phyloP scores from a whole-genome alignment of 2,113 vertebrate species.

The Xenopus laevis region DNA sequence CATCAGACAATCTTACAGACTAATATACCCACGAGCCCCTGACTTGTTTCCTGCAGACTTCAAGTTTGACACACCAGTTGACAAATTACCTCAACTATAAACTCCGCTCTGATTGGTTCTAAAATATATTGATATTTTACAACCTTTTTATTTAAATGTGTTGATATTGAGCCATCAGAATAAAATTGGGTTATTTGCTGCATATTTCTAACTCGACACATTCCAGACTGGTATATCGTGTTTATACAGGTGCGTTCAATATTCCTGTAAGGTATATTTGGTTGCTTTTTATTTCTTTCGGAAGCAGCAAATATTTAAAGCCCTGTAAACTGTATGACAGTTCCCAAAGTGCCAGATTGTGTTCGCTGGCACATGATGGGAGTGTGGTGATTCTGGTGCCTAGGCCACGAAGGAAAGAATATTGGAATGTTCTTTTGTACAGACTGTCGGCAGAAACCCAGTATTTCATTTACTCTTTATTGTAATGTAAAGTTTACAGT shows the following conservation, averaged over 20 bases:
- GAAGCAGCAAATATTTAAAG: no score
- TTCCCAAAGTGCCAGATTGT: no score
- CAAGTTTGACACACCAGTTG: constrained; percentile 97
- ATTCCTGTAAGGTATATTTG: constrained; percentile 59
- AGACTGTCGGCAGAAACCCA: not conserved
- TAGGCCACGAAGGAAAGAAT: no score
- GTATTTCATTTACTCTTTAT: constrained; percentile 8
- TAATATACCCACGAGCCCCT: constrained; percentile 95
- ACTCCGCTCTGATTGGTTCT: constrained; percentile 33
- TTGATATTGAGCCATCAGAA: constrained; percentile 61
- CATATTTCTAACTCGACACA: constrained; percentile 54
- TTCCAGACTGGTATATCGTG: constrained; percentile 63
- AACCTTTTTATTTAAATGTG: constrained; percentile 55
- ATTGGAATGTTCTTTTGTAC: no score
- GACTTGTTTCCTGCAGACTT: constrained; percentile 97
- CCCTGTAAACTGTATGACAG: no score
- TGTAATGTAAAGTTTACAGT: constrained; percentile 34
- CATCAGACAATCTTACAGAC: constrained; percentile 92
- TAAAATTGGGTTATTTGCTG: constrained; percentile 50
- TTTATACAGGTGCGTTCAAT: constrained; percentile 61
- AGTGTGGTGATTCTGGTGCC: no score
- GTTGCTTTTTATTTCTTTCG: not conserved
- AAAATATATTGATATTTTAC: constrained; percentile 47
- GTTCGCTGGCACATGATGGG: no score
- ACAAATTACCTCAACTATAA: constrained; percentile 95